Evolutionary conservation across 2,113 vertebrate genomes (phyloP), one percentile per base, ranked within the genome.

Genomic region (Pachyramphus minor): DNA sequence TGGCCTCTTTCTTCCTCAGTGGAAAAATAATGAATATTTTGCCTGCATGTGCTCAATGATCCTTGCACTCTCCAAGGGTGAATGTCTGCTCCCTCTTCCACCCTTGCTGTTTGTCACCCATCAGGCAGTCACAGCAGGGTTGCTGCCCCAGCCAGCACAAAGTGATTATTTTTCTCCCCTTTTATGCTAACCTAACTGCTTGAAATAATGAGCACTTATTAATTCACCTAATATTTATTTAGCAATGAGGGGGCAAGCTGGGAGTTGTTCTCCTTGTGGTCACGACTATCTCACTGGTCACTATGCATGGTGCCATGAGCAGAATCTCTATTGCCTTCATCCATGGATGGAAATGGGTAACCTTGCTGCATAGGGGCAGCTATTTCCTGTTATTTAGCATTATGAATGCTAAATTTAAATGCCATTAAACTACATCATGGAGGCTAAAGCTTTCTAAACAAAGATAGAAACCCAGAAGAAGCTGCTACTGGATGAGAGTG

Each of bases 361-460:
- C 44, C n/a, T 62, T 56, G 63, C 80, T 96, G 47, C 50, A 55
- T 3, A 5, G 35, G 79, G 45, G 28, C 55, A 74, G 33, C 49
- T 22, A 53, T 64, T 31, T 64, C 49, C 90, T 84, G 80, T 39
- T 92, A 93, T 82, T 94, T 47, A 47, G 37, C 25, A 89, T 56
- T 24, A 42, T 23, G 37, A 90, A 67, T 82, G 85, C 44, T 86
- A 89, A 96, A 97, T 94, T 89, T 91, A 90, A 79, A 93, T 79
- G 24, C 72, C 87, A 91, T 95, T 96, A 83, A 92, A 42, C 60
- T 72, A 75, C 59, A 87, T 35, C 55, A 17, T 28, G 56, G 27
- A 69, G 28, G 28, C 83, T 67, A 63, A 71, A 92, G 84, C 50
- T 93, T 91, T 88, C 90, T 49, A 87, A 94, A 82, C 50, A 92